These are phyloP conservation scores for Isotomurus palustris DNA, from an alignment of 2,888 invertebrate genomes.

Conservation along the genomic window DNA sequence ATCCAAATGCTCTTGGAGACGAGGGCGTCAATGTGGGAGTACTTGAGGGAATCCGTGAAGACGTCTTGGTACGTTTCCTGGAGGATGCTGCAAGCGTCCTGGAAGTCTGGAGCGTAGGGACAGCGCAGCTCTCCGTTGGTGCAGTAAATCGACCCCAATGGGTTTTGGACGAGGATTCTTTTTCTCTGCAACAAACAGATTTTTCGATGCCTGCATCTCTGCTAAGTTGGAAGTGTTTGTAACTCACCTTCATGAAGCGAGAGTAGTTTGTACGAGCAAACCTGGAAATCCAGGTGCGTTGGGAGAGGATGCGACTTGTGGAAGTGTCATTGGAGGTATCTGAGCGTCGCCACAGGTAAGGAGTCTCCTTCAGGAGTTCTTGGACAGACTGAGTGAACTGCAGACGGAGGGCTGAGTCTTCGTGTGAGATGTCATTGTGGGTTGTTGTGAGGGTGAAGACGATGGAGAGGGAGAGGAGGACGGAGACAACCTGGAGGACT, in stretches of 20 bases:
- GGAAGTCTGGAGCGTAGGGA: slow-evolving; percentile 2
- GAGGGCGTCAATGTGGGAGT: not conserved
- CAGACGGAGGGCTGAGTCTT: no score
- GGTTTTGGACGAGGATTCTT: not conserved
- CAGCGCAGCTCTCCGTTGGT: not conserved
- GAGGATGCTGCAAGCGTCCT: not conserved
- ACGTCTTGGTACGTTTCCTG: not conserved
- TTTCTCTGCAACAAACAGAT: slow-evolving; percentile 7
- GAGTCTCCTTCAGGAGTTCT: not conserved
- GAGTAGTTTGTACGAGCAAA: not conserved
- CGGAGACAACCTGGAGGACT: no score
- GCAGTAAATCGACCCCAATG: not conserved
- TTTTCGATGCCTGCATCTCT: no score
- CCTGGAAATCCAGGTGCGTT: not conserved
- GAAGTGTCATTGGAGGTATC: not conserved
- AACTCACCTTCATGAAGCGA: not conserved
- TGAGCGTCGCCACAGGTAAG: not conserved
- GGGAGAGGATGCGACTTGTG: not conserved
- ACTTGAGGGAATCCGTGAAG: not conserved
- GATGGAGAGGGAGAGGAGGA: no score
- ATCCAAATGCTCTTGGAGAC: not conserved
- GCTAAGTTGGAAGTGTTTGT: no score
- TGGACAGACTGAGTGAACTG: no score
- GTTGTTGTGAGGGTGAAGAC: no score
- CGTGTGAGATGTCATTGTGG: no score